Conservation (phyloP, 2,797 vertebrate species). For the Hypotaenidia okinawae region DNA sequence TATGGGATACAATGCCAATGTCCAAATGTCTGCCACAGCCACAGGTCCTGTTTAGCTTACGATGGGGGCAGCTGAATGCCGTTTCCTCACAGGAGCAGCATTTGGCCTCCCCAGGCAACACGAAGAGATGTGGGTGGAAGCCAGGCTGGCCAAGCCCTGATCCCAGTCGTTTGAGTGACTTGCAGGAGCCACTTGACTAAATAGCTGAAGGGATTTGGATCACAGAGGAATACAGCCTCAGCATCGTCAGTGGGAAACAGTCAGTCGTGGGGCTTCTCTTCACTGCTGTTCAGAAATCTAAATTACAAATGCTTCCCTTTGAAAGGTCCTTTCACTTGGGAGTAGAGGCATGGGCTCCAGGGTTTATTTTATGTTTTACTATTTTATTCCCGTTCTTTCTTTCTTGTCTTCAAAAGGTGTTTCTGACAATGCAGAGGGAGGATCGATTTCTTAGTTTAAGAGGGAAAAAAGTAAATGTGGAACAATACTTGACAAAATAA, state of each 20-base stretch:
- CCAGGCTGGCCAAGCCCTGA: background rate
- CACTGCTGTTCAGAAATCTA: background rate
- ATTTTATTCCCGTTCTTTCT: constrained; percentile 10
- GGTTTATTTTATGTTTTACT: constrained; percentile 30
- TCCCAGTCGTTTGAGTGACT: background rate
- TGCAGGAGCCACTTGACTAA: background rate
- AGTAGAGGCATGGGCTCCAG: background rate
- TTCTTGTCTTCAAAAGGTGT: constrained; percentile 38
- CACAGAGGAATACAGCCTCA: background rate
- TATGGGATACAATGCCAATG: fast-evolving
- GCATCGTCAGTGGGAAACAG: background rate
- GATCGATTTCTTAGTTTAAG: constrained; percentile 51
- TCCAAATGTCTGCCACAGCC: background rate
- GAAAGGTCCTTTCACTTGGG: background rate
- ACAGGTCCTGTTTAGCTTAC: fast-evolving
- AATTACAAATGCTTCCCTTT: constrained; percentile 11
- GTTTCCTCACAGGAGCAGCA: background rate
- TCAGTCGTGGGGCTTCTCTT: background rate
- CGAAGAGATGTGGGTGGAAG: background rate
- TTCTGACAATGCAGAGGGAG: constrained; percentile 51
- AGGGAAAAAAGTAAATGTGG: constrained; percentile 42
- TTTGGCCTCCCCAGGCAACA: background rate
- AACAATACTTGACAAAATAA: constrained; percentile 63
- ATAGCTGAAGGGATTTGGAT: background rate
- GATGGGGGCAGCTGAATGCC: background rate